Conservation (phyloP, 1,140 invertebrate species). For the Phthorimaea operculella region DNA sequence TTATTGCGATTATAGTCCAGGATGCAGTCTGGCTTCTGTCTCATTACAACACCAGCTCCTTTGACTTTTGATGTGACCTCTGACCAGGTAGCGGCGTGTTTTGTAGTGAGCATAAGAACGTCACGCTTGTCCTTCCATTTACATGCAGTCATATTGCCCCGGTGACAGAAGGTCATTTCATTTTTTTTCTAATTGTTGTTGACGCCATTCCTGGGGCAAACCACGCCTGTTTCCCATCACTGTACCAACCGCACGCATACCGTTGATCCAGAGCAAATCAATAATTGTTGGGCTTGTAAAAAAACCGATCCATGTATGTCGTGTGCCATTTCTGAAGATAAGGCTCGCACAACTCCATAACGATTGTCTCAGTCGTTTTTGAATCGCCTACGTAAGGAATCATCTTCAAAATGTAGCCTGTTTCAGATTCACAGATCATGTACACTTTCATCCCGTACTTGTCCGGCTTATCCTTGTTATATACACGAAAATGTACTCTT, state of each 20-base stretch:
- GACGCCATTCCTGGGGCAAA: constrained; percentile 17
- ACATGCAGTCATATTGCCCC: constrained; percentile 14
- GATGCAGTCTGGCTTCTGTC: constrained; percentile 15
- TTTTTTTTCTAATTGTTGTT: constrained; percentile 10
- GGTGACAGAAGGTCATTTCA: constrained; percentile 20
- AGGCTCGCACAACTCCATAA: constrained; percentile 22
- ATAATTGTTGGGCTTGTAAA: constrained; percentile 27
- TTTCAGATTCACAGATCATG: constrained; percentile 37
- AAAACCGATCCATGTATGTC: constrained; percentile 30
- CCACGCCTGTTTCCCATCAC: constrained; percentile 22
- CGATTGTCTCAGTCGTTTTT: constrained; percentile 25
- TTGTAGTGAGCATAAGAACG: constrained; percentile 21
- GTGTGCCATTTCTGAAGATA: constrained; percentile 24
- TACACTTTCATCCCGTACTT: constrained; percentile 53
- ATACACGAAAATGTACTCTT: constrained; percentile 47
- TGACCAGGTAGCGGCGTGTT: constrained; percentile 19
- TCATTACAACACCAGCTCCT: constrained; percentile 13
- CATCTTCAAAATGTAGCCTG: constrained; percentile 35
- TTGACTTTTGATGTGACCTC: constrained; percentile 16
- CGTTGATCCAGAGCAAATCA: constrained; percentile 17
- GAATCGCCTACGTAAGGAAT: constrained; percentile 20
- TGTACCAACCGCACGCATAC: constrained; percentile 27
- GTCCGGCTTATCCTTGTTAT: constrained; percentile 45
- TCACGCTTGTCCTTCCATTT: constrained; percentile 32
- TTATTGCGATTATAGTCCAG: constrained; percentile 18